Conservation (phyloP, 2,888 invertebrate genomes). For the Cosmorhoe ocellata region DNA sequence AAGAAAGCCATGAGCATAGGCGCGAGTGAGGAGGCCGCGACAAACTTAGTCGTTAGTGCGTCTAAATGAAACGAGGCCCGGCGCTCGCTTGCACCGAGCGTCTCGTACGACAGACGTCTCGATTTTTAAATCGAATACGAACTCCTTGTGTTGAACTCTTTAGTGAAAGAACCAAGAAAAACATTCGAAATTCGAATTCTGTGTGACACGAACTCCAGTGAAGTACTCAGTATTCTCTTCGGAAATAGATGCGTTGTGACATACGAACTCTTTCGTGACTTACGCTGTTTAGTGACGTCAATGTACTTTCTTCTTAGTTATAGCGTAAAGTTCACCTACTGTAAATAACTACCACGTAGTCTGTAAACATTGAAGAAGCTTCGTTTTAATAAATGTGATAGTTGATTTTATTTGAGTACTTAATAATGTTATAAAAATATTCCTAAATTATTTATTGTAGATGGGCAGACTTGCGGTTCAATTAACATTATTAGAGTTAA, state of each 20-base stretch:
- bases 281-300: conserved; percentile 9
- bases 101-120: conserved; percentile 69
- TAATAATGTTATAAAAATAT: conserved; percentile 76
- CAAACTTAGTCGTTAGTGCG: conserved; percentile 82
- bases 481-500: not conserved
- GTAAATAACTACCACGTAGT: conserved; percentile 31
- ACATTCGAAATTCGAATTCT: conserved; percentile 8
- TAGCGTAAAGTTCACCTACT: conserved; percentile 26
- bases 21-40: conserved; percentile 84
- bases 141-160: conserved; percentile 39
- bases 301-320: not conserved
- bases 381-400: conserved; percentile 81
- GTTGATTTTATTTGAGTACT: conserved; percentile 77
- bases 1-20: conserved; percentile 90
- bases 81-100: conserved; percentile 61
- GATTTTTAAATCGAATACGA: conserved; percentile 61
- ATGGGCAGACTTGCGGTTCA: conserved; percentile 37
- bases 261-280: conserved; percentile 33
- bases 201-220: conserved; percentile 47
- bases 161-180: conserved; percentile 10
- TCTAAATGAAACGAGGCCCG: conserved; percentile 79
- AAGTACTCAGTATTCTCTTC: conserved; percentile 59
- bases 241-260: conserved; percentile 41
- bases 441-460: conserved; percentile 78
- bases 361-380: conserved; percentile 72